These are phyloP conservation scores for Drosophila auraria DNA, from an alignment of 1,140 invertebrate genomes.

Conservation along the genomic window DNA sequence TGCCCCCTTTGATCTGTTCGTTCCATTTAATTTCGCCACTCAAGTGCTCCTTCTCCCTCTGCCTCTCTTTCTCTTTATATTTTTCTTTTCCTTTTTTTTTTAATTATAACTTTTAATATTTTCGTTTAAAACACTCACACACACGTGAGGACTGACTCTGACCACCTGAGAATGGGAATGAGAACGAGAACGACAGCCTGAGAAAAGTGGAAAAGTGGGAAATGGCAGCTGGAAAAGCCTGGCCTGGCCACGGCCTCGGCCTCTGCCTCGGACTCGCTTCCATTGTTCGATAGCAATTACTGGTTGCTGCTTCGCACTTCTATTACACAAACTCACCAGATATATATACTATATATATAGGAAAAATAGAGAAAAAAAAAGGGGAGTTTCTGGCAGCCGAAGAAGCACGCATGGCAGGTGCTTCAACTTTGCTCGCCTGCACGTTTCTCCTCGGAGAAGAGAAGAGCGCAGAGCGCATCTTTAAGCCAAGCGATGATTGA, in stretches of 20 bases:
- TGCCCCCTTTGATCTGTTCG: conserved; percentile 9
- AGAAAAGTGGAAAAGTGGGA: conserved; percentile 24
- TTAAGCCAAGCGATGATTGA: conserved; percentile 76
- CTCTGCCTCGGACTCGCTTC: conserved; percentile 26
- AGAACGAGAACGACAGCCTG: conserved; percentile 27
- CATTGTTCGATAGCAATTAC: conserved; percentile 81
- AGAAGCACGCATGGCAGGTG: conserved; percentile 63
- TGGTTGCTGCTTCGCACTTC: conserved; percentile 69
- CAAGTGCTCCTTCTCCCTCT: not conserved
- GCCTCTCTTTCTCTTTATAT: not conserved
- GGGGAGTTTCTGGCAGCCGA: conserved; percentile 20
- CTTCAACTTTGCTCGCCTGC: conserved; percentile 66
- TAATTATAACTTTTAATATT: conserved; percentile 81
- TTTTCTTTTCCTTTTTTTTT: conserved; percentile 25
- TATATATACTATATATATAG: conserved; percentile 12
- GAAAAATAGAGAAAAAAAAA: not conserved
- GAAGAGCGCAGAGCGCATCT: conserved; percentile 56
- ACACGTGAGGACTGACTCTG: not conserved
- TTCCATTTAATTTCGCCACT: conserved; percentile 35
- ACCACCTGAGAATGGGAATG: conserved; percentile 30
- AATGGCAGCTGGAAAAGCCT: conserved; percentile 38
- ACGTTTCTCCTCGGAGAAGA: conserved; percentile 38
- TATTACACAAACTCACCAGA: conserved; percentile 52
- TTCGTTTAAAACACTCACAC: conserved; percentile 39
- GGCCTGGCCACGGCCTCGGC: conserved; percentile 6